A percentile compares a stretch with the other conserved stretches of the same genome.
Evolutionary conservation across 2,113 vertebrate species (phyloP).

Genomic region (Rhagologus leucostigma): DNA sequence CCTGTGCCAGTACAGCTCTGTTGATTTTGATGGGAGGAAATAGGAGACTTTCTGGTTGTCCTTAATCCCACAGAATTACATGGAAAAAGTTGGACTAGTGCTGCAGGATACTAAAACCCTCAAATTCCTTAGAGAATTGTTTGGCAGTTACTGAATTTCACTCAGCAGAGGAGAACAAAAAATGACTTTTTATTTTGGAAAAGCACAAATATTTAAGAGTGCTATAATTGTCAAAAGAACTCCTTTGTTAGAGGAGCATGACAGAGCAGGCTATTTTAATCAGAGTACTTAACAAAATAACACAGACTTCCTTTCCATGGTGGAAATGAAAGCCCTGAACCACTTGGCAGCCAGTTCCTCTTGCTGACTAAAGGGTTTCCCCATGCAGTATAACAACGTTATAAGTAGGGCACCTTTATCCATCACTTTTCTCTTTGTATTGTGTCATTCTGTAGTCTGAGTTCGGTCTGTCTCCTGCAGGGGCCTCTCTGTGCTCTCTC

Average conservation of each 20-base stretch:
- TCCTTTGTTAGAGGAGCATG: background rate
- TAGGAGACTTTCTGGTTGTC: background rate
- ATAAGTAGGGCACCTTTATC: background rate
- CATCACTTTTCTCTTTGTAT: background rate
- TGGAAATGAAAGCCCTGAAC: background rate
- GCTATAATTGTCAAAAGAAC: background rate
- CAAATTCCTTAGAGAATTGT: background rate
- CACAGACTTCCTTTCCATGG: background rate
- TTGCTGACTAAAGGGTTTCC: constrained; percentile 5
- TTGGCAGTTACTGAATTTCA: background rate
- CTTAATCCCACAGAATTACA: background rate
- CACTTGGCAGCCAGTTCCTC: background rate
- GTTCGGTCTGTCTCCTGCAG: background rate
- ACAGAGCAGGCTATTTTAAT: background rate
- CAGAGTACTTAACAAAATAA: background rate
- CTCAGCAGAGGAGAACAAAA: background rate
- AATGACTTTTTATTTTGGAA: background rate
- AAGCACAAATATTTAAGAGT: background rate
- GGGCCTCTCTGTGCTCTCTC: background rate
- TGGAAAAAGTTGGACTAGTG: background rate
- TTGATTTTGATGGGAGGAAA: background rate
- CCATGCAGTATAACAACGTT: background rate
- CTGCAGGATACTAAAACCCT: background rate
- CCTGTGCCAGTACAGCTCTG: background rate
- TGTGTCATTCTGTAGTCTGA: accelerated